A percentile compares a stretch with the other conserved stretches of the same genome.
phyloP scores from a whole-genome alignment of 1,140 invertebrate species.

The Melanaphis sacchari region DNA sequence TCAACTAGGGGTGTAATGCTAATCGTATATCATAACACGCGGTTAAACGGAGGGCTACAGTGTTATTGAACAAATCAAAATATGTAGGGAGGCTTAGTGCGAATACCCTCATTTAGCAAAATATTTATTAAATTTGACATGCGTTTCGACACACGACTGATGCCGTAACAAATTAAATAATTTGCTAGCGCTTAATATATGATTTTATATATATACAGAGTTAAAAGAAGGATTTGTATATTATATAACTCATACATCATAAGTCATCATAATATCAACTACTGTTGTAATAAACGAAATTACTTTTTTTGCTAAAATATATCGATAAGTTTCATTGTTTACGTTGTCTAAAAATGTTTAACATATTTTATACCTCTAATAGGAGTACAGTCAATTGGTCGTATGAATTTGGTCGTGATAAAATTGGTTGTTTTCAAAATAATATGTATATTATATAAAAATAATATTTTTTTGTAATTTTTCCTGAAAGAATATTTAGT shows the following conservation, averaged over 20 bases:
- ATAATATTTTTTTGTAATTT: too few relatives aligned
- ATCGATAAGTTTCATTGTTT: background rate
- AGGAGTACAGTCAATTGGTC: too few relatives aligned
- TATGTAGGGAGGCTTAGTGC: background rate
- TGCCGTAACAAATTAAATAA: conserved; percentile 45
- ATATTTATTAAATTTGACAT: conserved; percentile 57
- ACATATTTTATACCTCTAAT: background rate
- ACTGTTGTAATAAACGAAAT: background rate
- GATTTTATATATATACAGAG: background rate
- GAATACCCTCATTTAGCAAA: conserved; percentile 34
- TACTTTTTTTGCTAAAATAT: background rate
- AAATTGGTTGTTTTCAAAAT: too few relatives aligned
- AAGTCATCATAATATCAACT: background rate
- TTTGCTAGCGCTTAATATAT: background rate
- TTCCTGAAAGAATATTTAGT: too few relatives aligned
- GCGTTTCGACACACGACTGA: conserved; percentile 48
- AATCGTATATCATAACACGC: conserved; percentile 58
- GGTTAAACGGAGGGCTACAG: conserved; percentile 54
- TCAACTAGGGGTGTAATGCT: conserved; percentile 53
- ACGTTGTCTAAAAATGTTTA: too few relatives aligned
- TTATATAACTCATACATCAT: background rate
- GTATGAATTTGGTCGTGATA: too few relatives aligned
- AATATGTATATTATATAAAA: too few relatives aligned
- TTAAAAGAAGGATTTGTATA: background rate
- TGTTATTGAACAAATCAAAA: conserved; percentile 57